Conservation (phyloP, 2,797 vertebrate genomes). For the Rhabdomys pumilio region DNA sequence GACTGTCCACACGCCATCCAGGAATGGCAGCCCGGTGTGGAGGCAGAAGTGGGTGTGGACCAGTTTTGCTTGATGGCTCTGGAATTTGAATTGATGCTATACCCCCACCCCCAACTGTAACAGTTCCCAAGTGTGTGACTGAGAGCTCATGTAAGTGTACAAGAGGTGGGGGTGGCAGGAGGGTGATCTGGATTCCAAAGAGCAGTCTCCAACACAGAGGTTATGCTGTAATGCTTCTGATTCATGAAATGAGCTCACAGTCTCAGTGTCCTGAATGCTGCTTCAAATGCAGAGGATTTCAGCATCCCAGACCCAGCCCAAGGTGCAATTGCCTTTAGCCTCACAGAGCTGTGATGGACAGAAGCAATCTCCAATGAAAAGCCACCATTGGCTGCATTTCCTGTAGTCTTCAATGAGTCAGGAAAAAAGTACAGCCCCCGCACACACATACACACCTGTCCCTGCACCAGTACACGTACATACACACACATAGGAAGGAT, state of each 20-base stretch:
- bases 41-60: constrained; percentile 52
- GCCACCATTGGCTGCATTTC: constrained; percentile 50
- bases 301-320: constrained; percentile 22
- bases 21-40: constrained; percentile 61
- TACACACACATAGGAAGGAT: neutral
- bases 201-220: constrained; percentile 70
- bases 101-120: neutral
- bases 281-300: constrained; percentile 74
- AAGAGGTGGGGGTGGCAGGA: constrained; percentile 10
- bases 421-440: neutral
- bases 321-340: neutral
- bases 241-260: constrained; percentile 83
- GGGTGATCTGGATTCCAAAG: constrained; percentile 66
- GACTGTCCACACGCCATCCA: constrained; percentile 49
- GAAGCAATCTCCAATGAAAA: constrained; percentile 26
- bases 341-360: neutral
- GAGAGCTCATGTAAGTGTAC: constrained; percentile 1
- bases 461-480: neutral
- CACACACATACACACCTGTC: neutral
- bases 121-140: constrained; percentile 51
- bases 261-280: constrained; percentile 66
- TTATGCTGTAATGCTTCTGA: constrained; percentile 82
- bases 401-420: constrained; percentile 50
- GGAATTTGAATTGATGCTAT: constrained; percentile 57
- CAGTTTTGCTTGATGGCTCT: constrained; percentile 67